A percentile compares a stretch with the other conserved stretches of the same genome.
Evolutionary conservation across 2,888 invertebrate genomes (phyloP).

Genomic region (Rambutsinella grinnellia): DNA sequence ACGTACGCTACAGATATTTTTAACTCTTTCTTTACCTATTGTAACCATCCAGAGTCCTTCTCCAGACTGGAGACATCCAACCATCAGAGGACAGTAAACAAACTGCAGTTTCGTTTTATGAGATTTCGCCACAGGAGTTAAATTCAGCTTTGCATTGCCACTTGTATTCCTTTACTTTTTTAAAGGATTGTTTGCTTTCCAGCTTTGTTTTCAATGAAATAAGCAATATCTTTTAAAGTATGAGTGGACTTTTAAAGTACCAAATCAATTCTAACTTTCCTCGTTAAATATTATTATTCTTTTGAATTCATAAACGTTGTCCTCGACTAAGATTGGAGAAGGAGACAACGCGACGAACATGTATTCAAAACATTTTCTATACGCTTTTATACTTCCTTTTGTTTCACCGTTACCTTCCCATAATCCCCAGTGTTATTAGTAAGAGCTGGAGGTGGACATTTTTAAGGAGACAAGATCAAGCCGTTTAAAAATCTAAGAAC

Average conservation of each 20-base stretch:
- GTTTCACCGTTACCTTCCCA: background rate
- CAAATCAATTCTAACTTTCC: too few relatives aligned
- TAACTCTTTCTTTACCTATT: too few relatives aligned
- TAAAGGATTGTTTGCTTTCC: background rate
- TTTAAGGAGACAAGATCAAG: conserved; percentile 34
- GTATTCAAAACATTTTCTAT: background rate
- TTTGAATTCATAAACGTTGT: too few relatives aligned
- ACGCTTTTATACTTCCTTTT: background rate
- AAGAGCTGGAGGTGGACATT: conserved; percentile 3
- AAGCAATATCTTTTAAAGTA: background rate
- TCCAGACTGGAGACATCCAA: too few relatives aligned
- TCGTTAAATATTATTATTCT: too few relatives aligned
- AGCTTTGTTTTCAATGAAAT: conserved; percentile 1
- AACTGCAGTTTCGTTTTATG: conserved; percentile 30
- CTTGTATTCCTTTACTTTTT: background rate
- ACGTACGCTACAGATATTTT: too few relatives aligned
- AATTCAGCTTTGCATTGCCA: conserved; percentile 14
- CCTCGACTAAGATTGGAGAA: too few relatives aligned
- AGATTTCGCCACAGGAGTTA: conserved; percentile 23
- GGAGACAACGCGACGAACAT: too few relatives aligned
- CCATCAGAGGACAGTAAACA: too few relatives aligned
- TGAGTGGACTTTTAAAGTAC: conserved; percentile 18
- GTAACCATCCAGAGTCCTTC: too few relatives aligned
- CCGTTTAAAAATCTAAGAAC: conserved; percentile 14
- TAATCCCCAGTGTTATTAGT: background rate